A percentile compares a stretch with the other conserved stretches of the same genome.
phyloP scores from a whole-genome alignment of 2,888 invertebrate species.

The Melanchra persicariae region DNA sequence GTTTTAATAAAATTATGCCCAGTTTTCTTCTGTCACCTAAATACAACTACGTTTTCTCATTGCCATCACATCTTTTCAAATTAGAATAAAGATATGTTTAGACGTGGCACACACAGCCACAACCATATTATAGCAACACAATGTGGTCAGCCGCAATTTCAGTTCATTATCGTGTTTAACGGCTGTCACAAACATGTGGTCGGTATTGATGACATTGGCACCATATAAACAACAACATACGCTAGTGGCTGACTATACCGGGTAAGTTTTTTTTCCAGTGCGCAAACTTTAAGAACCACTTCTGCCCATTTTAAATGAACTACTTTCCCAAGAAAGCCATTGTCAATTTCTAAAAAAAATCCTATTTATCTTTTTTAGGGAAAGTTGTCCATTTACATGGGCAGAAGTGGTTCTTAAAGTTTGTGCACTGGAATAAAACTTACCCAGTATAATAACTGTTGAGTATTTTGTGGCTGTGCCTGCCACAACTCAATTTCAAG shows the following conservation, averaged over 20 bases:
- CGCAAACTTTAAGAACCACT: no score
- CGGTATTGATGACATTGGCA: neutral
- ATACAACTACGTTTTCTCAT: slow-evolving; percentile 41
- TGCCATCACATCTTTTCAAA: slow-evolving; percentile 46
- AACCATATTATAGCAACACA: neutral
- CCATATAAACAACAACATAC: neutral
- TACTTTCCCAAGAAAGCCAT: no score
- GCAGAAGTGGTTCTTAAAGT: no score
- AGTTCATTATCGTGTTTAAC: neutral
- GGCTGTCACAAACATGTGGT: neutral
- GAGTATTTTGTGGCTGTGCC: neutral
- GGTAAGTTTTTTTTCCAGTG: no score
- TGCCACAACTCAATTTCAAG: neutral
- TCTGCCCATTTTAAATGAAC: no score
- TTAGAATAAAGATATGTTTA: slow-evolving; percentile 15
- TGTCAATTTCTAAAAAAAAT: no score
- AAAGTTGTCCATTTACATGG: no score
- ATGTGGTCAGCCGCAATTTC: neutral
- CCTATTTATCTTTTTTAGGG: no score
- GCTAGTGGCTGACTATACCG: neutral
- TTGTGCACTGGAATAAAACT: no score
- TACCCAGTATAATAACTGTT: neutral
- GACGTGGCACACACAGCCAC: neutral
- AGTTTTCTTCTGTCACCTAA: slow-evolving; percentile 16
- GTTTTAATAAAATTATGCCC: slow-evolving; percentile 11